Percentiles rank a stretch among this genome's conserved stretches.
Conservation (phyloP, 2,888 invertebrate species). For the Leptarthrus brevirostris region DNA sequence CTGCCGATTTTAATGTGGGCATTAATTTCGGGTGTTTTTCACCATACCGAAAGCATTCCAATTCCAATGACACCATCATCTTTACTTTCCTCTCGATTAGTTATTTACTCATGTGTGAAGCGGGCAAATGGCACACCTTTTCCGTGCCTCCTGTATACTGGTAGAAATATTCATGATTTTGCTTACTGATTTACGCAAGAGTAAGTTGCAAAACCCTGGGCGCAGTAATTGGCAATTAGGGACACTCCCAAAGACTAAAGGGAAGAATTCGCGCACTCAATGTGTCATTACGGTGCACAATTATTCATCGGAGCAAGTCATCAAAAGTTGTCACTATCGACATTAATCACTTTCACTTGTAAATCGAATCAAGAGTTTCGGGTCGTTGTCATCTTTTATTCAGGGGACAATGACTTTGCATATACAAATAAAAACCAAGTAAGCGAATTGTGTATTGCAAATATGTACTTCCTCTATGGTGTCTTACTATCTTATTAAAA, state of each 20-base stretch:
- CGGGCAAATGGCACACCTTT: too few relatives aligned
- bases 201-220: not conserved
- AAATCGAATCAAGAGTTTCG: not conserved
- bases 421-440: too few relatives aligned
- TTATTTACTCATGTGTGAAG: too few relatives aligned
- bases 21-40: constrained; percentile 31
- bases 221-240: constrained; percentile 19
- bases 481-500: too few relatives aligned
- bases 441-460: too few relatives aligned
- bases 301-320: constrained; percentile 9
- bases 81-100: constrained; percentile 9
- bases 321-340: not conserved
- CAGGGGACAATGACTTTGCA: too few relatives aligned
- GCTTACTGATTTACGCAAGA: constrained; percentile 7
- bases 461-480: too few relatives aligned
- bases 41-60: too few relatives aligned
- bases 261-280: not conserved
- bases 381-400: not conserved
- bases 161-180: not conserved
- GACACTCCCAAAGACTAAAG: constrained; percentile 12
- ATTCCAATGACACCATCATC: constrained; percentile 3
- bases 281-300: constrained; percentile 1
- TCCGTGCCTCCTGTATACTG: too few relatives aligned
- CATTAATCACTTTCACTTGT: constrained; percentile 16
- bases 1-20: constrained; percentile 7